Evolutionary conservation across 2,113 vertebrate species (phyloP).

Genomic region (Platichthys stellatus): DNA sequence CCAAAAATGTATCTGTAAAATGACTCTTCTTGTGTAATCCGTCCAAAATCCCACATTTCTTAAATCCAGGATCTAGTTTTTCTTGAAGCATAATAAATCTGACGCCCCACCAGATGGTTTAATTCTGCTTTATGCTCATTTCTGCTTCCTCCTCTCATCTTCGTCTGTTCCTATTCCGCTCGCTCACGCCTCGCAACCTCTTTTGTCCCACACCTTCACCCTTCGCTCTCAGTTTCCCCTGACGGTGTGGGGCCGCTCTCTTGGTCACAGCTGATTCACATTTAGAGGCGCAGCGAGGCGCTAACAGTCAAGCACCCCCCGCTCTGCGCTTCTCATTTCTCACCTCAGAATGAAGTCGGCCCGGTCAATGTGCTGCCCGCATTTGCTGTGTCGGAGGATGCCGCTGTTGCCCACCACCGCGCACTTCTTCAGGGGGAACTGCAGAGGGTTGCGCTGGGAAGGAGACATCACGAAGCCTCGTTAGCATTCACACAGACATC

Average conservation of each 20-base stretch:
- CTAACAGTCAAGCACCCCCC: neutral
- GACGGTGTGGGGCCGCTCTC: slow-evolving; percentile 18
- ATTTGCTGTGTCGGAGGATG: slow-evolving; percentile 92
- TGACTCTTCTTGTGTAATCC: too few relatives aligned
- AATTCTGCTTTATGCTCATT: slow-evolving; percentile 10
- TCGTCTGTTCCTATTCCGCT: slow-evolving; percentile 6
- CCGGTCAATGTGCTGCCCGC: slow-evolving; percentile 90
- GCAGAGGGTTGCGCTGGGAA: slow-evolving; percentile 91
- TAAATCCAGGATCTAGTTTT: neutral
- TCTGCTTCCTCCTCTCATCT: neutral
- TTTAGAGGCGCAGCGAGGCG: neutral
- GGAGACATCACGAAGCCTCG: slow-evolving; percentile 62
- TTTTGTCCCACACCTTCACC: slow-evolving; percentile 17
- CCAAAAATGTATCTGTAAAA: too few relatives aligned
- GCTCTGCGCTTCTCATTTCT: slow-evolving; percentile 44
- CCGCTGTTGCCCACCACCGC: slow-evolving; percentile 97
- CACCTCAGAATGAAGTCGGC: slow-evolving; percentile 96
- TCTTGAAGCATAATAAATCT: neutral
- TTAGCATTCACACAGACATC: slow-evolving; percentile 5
- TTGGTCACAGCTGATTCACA: neutral
- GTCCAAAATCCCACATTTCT: too few relatives aligned
- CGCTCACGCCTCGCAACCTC: slow-evolving; percentile 1
- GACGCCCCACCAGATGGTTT: slow-evolving; percentile 2
- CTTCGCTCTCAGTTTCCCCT: slow-evolving; percentile 33
- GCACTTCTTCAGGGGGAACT: slow-evolving; percentile 93